Conservation (phyloP, 2,113 vertebrate species). For the Lasiurus borealis region DNA sequence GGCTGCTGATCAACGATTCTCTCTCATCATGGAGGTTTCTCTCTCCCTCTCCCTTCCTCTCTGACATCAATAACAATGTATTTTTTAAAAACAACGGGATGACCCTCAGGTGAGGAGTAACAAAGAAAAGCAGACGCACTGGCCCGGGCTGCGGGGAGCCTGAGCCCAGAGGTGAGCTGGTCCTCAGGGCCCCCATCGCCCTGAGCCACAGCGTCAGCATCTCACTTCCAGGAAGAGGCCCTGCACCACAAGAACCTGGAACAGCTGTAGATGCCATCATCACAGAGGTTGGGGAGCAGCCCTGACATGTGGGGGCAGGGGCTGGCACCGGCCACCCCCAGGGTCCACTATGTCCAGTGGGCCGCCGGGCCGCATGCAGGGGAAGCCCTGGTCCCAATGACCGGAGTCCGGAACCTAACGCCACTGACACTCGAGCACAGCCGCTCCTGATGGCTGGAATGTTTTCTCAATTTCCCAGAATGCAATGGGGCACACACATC, state of each 20-base stretch:
- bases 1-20: no score
- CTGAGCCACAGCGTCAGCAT: background rate
- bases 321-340: no score
- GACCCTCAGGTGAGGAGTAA: no score
- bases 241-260: no score
- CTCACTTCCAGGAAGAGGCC: background rate
- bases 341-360: background rate
- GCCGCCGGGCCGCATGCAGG: background rate
- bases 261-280: background rate
- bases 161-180: background rate
- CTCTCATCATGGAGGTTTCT: no score
- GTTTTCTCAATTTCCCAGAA: slow-evolving; percentile 29
- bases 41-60: no score
- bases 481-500: background rate
- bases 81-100: background rate
- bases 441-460: background rate
- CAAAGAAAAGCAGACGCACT: background rate
- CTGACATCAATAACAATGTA: no score
- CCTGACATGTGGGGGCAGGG: background rate
- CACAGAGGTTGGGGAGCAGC: background rate
- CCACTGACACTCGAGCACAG: background rate
- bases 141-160: background rate
- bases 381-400: background rate
- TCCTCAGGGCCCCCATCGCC: background rate
- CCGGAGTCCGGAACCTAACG: background rate